Percentiles rank a stretch among this genome's conserved stretches.
These are phyloP conservation scores for Micromussa lordhowensis DNA, from an alignment of 92 coral and sea anemone species.

Conservation along the genomic window DNA sequence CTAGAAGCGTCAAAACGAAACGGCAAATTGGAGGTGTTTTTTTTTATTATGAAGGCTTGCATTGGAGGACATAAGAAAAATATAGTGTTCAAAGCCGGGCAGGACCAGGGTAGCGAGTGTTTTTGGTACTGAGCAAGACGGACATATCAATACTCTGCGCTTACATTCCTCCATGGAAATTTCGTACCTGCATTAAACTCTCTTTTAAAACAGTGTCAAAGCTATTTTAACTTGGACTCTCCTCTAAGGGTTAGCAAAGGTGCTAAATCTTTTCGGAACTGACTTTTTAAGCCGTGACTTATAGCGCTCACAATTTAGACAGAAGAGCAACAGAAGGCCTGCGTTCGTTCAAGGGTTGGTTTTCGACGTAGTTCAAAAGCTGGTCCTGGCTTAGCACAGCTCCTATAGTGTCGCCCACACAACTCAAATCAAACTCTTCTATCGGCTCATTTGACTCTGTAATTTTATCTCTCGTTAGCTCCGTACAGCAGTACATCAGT, in stretches of 20 bases:
- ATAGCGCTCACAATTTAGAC: neutral
- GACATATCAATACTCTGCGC: neutral
- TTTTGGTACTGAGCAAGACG: no score
- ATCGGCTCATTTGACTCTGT: neutral
- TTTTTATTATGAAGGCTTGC: no score
- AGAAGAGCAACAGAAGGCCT: neutral
- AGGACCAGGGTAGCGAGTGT: no score
- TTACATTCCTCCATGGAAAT: neutral
- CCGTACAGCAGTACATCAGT: constrained; percentile 78
- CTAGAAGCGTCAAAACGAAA: neutral
- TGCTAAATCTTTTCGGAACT: neutral
- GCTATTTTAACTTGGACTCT: neutral
- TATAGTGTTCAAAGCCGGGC: no score
- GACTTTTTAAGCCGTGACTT: neutral
- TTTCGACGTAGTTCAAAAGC: no score
- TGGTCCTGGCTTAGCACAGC: neutral
- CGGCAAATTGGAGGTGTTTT: neutral
- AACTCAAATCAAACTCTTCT: neutral
- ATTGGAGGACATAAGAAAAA: no score
- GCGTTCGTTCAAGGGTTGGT: no score
- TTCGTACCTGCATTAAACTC: neutral
- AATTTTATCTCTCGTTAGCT: constrained; percentile 30
- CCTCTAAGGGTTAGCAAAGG: no score
- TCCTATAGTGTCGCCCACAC: neutral
- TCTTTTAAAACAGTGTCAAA: neutral